Conservation (phyloP, 2,113 vertebrate species). For the Antidorcas marsupialis region DNA sequence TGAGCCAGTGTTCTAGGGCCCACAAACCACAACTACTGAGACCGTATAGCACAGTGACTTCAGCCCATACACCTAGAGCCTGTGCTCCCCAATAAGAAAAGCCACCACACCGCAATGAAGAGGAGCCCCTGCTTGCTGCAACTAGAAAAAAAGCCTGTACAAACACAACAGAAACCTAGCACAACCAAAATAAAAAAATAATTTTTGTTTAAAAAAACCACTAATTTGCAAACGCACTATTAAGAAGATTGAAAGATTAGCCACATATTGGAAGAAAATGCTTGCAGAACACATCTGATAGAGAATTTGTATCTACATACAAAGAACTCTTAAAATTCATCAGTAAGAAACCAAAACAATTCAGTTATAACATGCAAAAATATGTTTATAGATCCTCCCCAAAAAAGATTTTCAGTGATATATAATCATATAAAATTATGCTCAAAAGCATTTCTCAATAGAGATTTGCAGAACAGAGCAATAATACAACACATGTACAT, state of each 20-base stretch:
- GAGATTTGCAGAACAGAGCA: not conserved
- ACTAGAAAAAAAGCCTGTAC: not conserved
- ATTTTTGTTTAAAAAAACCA: not conserved
- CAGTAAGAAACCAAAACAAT: not conserved
- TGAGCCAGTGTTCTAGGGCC: not conserved
- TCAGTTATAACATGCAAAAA: not conserved
- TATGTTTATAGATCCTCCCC: not conserved
- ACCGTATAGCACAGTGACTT: rapidly evolving
- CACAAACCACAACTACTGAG: not conserved
- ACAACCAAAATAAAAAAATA: not conserved
- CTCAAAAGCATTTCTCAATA: not conserved
- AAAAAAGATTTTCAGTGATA: not conserved
- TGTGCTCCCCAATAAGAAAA: not conserved
- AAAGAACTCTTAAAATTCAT: not conserved
- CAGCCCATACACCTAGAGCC: not conserved
- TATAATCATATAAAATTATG: not conserved
- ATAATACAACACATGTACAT: not conserved
- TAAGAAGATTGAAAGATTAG: not conserved
- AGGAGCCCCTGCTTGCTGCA: not conserved
- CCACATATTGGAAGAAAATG: not conserved
- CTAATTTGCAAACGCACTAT: not conserved
- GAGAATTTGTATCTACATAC: not conserved
- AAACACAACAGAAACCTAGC: not conserved
- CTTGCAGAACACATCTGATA: not conserved
- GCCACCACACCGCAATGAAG: not conserved